A percentile compares a stretch with the other conserved stretches of the same genome.
phyloP scores from a whole-genome alignment of 2,888 invertebrate species.

The Crocallis elinguaria region DNA sequence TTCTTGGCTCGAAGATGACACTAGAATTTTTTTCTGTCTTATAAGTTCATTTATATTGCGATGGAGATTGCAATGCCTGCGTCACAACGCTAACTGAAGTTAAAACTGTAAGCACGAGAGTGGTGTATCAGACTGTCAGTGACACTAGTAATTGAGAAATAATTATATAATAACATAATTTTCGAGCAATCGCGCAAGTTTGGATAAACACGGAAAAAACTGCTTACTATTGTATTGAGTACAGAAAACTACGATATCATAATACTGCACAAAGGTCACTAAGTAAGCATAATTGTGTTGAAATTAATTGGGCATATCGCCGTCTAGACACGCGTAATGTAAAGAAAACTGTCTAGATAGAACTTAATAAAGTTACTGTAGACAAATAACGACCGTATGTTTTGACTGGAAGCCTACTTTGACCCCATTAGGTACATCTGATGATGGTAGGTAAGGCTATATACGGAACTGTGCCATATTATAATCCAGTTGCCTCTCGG shows the following conservation, averaged over 20 bases:
- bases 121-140: no score
- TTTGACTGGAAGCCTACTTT: slow-evolving; percentile 9
- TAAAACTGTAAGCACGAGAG: no score
- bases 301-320: slow-evolving; percentile 12
- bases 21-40: background rate
- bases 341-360: slow-evolving; percentile 1
- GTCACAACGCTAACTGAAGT: no score
- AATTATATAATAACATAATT: no score
- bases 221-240: no score
- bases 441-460: slow-evolving; percentile 7
- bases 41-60: background rate
- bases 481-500: slow-evolving; percentile 6
- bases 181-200: no score
- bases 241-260: background rate
- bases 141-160: no score
- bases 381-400: background rate
- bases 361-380: background rate
- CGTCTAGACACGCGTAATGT: slow-evolving; percentile 9
- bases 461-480: slow-evolving; percentile 17
- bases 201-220: no score
- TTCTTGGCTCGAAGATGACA: background rate
- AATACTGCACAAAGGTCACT: slow-evolving; percentile 11
- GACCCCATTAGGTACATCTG: slow-evolving; percentile 10
- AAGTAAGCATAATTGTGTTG: slow-evolving; percentile 2
- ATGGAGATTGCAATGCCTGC: no score